Conservation (phyloP, 1,140 invertebrate species). For the Campoletis sonorensis region DNA sequence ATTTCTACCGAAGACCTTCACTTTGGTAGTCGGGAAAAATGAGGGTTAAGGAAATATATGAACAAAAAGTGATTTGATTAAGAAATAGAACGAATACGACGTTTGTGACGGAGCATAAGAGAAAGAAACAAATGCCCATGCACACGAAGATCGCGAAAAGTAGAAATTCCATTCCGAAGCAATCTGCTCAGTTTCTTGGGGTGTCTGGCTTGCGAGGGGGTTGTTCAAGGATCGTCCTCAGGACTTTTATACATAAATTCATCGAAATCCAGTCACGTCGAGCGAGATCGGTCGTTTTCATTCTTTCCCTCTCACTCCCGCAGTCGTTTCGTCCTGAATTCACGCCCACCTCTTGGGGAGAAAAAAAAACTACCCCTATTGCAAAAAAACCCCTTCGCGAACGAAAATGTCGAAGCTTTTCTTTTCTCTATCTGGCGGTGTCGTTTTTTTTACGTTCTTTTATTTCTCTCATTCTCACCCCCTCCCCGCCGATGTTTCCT, state of each 20-base stretch:
- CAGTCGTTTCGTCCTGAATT: background rate
- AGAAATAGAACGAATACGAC: no score
- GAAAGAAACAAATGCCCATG: no score
- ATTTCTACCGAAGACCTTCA: no score
- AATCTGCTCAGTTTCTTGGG: background rate
- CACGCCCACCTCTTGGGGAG: no score
- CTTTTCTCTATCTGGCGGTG: background rate
- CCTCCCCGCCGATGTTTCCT: background rate
- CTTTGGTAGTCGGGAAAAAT: no score
- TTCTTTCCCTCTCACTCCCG: background rate
- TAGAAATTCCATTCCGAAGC: no score
- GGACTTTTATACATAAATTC: conserved; percentile 44
- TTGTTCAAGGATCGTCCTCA: background rate
- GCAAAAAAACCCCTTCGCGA: background rate
- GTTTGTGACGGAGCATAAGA: no score
- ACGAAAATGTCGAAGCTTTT: background rate
- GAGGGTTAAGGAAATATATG: no score
- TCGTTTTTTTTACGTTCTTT: background rate
- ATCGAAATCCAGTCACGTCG: conserved; percentile 43
- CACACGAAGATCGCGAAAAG: no score
- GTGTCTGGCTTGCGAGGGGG: background rate
- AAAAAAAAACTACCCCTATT: no score
- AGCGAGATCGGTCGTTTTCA: conserved; percentile 32
- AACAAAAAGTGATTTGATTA: no score
- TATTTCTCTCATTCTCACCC: background rate